Evolutionary conservation across 2,797 vertebrate species (phyloP).

Genomic region (Onychomys leucogaster): DNA sequence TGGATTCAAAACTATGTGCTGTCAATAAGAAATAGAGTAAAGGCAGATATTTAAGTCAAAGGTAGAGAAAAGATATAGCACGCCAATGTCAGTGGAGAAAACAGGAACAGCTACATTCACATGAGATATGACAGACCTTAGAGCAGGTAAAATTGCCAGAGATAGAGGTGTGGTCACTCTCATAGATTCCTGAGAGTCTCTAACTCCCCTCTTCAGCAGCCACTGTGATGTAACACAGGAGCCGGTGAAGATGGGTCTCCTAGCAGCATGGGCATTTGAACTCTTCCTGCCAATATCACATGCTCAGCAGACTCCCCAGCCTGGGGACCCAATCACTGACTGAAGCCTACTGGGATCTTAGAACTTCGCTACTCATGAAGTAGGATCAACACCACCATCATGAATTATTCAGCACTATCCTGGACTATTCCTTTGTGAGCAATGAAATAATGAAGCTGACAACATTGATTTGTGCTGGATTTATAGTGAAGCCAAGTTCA

Average conservation of each 20-base stretch:
- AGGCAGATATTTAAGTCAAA: background rate
- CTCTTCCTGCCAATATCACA: background rate
- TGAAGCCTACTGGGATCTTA: constrained; percentile 54
- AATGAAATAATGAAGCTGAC: constrained; percentile 75
- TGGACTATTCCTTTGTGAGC: constrained; percentile 63
- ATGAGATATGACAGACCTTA: background rate
- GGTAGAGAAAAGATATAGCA: background rate
- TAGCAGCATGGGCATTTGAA: background rate
- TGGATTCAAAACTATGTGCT: background rate
- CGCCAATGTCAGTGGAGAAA: background rate
- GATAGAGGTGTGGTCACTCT: background rate
- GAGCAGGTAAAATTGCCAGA: background rate
- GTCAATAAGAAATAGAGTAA: background rate
- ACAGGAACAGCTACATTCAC: background rate
- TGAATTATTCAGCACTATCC: constrained; percentile 70
- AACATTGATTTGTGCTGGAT: constrained; percentile 76
- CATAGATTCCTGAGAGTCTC: too few species aligned
- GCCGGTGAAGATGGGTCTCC: background rate
- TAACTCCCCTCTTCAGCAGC: background rate
- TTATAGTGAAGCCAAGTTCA: constrained; percentile 74
- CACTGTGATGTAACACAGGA: background rate
- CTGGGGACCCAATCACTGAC: constrained; percentile 47
- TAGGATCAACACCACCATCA: constrained; percentile 55
- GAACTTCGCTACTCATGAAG: constrained; percentile 68
- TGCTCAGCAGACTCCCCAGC: constrained; percentile 37